Conservation (phyloP, 2,797 vertebrate genomes). For the Mormyrus hasselquistii region DNA sequence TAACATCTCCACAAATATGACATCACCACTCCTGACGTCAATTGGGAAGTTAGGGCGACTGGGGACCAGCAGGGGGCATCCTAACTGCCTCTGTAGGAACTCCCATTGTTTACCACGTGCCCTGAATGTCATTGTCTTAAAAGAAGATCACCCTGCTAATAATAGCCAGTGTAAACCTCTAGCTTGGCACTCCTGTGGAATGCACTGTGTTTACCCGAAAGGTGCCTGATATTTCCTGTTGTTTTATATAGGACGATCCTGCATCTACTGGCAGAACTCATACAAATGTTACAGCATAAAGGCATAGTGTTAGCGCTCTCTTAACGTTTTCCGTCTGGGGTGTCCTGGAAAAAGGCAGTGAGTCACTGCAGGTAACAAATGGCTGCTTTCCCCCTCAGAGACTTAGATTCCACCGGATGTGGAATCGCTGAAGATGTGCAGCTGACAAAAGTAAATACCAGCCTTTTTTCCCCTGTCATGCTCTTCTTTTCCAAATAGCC, state of each 20-base stretch:
- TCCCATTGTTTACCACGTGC: constrained; percentile 22
- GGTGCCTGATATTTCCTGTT: not conserved
- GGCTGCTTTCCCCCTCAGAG: constrained; percentile 37
- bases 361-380: constrained; percentile 47
- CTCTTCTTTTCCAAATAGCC: constrained; percentile 2
- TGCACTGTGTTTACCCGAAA: not conserved
- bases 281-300: not conserved
- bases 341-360: constrained; percentile 27
- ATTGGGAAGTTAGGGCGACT: not conserved
- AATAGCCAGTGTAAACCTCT: constrained; percentile 36
- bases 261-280: not conserved
- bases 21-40: not conserved
- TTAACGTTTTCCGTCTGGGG: constrained; percentile 14
- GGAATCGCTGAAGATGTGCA: constrained; percentile 42
- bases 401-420: constrained; percentile 51
- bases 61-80: not conserved
- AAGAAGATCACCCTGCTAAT: constrained; percentile 31
- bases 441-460: not conserved
- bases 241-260: not conserved
- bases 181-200: not conserved
- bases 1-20: not conserved
- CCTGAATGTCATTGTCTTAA: not conserved
- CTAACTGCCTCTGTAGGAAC: not conserved
- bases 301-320: not conserved
- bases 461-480: not conserved